Percentiles rank a stretch among this genome's conserved stretches.
Conservation (phyloP, 2,797 vertebrate genomes). For the Sardinella longiceps region DNA sequence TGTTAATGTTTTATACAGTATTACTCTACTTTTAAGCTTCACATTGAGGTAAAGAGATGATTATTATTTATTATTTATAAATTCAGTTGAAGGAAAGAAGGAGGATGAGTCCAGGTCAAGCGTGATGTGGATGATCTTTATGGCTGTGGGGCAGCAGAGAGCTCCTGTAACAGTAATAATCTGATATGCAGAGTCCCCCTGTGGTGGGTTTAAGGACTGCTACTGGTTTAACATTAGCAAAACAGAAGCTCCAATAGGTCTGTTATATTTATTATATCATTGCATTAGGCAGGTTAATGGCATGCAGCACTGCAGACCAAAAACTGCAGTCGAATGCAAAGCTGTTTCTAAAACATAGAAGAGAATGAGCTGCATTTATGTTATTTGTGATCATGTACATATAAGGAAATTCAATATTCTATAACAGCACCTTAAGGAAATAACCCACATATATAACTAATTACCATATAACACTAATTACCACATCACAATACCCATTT, state of each 20-base stretch:
- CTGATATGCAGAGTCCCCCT: neutral
- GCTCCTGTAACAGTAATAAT: neutral
- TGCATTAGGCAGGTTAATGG: neutral
- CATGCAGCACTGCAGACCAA: neutral
- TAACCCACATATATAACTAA: too few relatives aligned
- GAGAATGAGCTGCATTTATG: neutral
- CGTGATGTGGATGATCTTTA: neutral
- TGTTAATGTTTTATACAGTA: too few relatives aligned
- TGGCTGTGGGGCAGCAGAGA: neutral
- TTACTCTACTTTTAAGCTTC: neutral
- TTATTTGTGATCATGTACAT: neutral
- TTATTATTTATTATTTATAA: neutral
- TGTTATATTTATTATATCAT: neutral
- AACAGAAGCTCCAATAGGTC: neutral
- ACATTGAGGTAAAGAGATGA: neutral
- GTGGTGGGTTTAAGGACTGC: constrained; percentile 4
- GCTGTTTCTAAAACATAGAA: neutral
- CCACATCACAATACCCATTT: too few relatives aligned
- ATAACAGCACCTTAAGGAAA: too few relatives aligned
- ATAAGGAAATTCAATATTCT: too few relatives aligned
- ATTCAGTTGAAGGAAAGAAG: neutral
- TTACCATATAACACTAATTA: too few relatives aligned
- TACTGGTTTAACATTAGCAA: neutral
- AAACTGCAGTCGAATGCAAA: neutral
- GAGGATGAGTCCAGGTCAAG: neutral